phyloP scores from a whole-genome alignment of 2,888 invertebrate genomes.

The Ditylenchus weischeri region DNA sequence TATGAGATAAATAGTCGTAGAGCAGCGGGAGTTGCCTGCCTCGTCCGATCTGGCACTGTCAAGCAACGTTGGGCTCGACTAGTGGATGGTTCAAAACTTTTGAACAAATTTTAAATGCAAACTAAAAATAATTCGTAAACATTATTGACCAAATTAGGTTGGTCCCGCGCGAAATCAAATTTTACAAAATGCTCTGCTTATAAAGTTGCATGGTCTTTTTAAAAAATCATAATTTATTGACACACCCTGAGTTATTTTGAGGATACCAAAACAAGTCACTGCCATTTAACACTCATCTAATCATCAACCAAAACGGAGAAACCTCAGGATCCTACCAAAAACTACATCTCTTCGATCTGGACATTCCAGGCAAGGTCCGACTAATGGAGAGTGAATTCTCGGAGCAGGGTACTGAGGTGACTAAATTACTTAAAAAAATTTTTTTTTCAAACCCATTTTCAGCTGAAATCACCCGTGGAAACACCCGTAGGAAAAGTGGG shows the following conservation, averaged over 20 bases:
- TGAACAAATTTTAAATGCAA: too few species aligned
- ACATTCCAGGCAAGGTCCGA: constrained; percentile 71
- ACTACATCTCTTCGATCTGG: constrained; percentile 86
- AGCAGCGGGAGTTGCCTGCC: too few species aligned
- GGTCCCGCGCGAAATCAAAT: too few species aligned
- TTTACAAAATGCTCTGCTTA: too few species aligned
- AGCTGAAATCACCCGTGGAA: constrained; percentile 71
- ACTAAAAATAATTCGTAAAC: too few species aligned
- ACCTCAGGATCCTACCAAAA: constrained; percentile 79
- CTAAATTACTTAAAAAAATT: background rate
- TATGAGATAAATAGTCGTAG: too few species aligned
- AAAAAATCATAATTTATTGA: too few species aligned
- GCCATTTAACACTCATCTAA: constrained; percentile 77
- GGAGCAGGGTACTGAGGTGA: constrained; percentile 66
- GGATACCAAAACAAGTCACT: constrained; percentile 10
- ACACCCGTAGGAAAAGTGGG: constrained; percentile 82
- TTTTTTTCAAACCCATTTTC: constrained; percentile 2
- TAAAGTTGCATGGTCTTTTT: too few species aligned
- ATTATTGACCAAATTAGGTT: too few species aligned
- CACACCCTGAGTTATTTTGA: background rate
- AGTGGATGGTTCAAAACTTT: too few species aligned
- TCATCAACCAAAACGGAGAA: constrained; percentile 75
- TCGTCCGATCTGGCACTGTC: too few species aligned
- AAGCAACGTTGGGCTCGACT: too few species aligned
- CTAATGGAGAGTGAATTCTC: constrained; percentile 81